Conservation (phyloP, 2,797 vertebrate species). For the Silurus aristotelis region DNA sequence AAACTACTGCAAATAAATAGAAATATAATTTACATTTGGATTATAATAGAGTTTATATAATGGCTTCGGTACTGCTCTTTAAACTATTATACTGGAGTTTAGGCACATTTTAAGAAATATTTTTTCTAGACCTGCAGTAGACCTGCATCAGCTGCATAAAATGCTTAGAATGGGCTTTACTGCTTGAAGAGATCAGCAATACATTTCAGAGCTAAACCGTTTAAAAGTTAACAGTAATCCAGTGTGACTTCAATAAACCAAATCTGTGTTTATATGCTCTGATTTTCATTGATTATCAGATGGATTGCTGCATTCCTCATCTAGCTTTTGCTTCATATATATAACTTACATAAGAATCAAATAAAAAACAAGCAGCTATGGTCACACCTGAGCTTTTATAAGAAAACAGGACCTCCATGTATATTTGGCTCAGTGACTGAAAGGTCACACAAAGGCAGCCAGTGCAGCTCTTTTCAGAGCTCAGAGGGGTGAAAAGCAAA, state of each 20-base stretch:
- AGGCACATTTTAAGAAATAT: background rate
- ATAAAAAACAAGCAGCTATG: background rate
- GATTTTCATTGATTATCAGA: background rate
- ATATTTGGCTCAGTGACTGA: slow-evolving; percentile 79
- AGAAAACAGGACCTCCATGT: slow-evolving; percentile 28
- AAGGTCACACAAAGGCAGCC: slow-evolving; percentile 74
- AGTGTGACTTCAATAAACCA: background rate
- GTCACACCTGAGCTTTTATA: background rate
- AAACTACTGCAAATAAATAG: background rate
- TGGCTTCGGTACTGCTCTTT: background rate
- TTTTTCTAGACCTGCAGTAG: background rate
- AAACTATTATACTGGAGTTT: background rate
- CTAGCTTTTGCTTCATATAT: background rate
- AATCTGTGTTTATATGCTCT: background rate
- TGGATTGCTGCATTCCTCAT: background rate
- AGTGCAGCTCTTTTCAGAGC: slow-evolving; percentile 81
- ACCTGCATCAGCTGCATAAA: background rate
- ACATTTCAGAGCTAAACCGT: background rate
- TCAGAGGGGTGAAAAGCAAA: slow-evolving; percentile 83
- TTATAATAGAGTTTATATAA: background rate
- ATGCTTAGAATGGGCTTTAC: background rate
- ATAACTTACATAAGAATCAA: background rate
- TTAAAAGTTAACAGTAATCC: background rate
- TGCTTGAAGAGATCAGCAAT: background rate
- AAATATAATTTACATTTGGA: background rate